Conservation (phyloP, 2,888 invertebrate species). For the Drosophila flavopinicola region DNA sequence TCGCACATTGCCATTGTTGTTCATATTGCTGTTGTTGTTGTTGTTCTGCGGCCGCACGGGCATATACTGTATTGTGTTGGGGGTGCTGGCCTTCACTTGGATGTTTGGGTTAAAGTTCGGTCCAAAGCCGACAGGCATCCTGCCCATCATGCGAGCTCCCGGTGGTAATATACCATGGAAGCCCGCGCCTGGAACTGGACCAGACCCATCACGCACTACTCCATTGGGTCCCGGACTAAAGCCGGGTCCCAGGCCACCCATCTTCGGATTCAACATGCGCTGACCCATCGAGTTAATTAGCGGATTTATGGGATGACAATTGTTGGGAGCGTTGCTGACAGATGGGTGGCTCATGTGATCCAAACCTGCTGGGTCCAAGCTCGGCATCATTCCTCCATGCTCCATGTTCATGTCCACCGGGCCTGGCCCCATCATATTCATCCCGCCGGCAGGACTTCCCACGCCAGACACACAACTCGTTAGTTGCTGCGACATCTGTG, state of each 20-base stretch:
- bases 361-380: conserved; percentile 82
- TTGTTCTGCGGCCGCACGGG: conserved; percentile 95
- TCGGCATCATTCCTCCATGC: conserved; percentile 68
- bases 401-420: conserved; percentile 78
- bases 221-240: conserved; percentile 60
- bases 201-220: conserved; percentile 65
- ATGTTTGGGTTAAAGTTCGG: conserved; percentile 89
- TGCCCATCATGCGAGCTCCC: conserved; percentile 87
- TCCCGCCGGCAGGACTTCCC: conserved; percentile 70
- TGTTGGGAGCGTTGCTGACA: conserved; percentile 51
- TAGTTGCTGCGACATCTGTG: conserved; percentile 97
- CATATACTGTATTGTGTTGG: conserved; percentile 98
- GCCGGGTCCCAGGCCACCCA: conserved; percentile 83
- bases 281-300: conserved; percentile 85
- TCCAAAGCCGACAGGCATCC: conserved; percentile 87
- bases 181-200: conserved; percentile 35
- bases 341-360: conserved; percentile 78
- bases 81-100: conserved; percentile 97
- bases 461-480: conserved; percentile 88
- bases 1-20: conserved; percentile 86
- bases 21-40: conserved; percentile 85
- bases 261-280: conserved; percentile 88
- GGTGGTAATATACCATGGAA: conserved; percentile 78
- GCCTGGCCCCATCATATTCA: conserved; percentile 59
- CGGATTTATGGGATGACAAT: conserved; percentile 72